Conservation (phyloP, 30 jellyfish, hydroid and myxozoan genomes). For the Aurelia sp. region DNA sequence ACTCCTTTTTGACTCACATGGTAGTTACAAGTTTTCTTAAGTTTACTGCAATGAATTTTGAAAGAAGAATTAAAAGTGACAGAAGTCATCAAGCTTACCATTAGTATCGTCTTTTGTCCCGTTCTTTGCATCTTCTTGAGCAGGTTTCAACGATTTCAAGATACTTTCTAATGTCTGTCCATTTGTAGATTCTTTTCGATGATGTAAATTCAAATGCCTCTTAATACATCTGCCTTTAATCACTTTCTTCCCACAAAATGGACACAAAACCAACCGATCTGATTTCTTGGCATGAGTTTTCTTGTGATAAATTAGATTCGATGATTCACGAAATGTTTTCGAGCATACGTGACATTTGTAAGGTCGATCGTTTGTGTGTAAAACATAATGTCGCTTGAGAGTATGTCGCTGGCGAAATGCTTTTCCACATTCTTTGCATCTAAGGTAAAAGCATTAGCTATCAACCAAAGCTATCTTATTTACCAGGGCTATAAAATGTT, state of each 20-base stretch:
- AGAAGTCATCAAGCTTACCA: too few species aligned
- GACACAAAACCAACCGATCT: slow-evolving; percentile 78
- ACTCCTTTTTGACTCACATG: too few species aligned
- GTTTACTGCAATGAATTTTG: too few species aligned
- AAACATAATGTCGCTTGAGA: slow-evolving; percentile 64
- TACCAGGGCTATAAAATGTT: too few species aligned
- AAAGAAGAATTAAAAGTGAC: too few species aligned
- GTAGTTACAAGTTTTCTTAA: too few species aligned
- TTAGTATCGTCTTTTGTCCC: not conserved
- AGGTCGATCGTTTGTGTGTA: slow-evolving; percentile 82
- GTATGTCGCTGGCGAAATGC: slow-evolving; percentile 82
- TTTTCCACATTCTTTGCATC: slow-evolving; percentile 85
- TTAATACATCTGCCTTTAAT: slow-evolving; percentile 80
- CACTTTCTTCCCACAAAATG: slow-evolving; percentile 77
- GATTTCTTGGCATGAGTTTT: slow-evolving; percentile 71
- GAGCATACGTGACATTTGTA: slow-evolving; percentile 70
- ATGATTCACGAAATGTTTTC: slow-evolving; percentile 70
- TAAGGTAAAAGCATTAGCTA: not conserved
- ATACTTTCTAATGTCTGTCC: slow-evolving; percentile 42
- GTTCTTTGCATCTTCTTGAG: slow-evolving; percentile 4
- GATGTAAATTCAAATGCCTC: slow-evolving; percentile 74
- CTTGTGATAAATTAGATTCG: slow-evolving; percentile 78
- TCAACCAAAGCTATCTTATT: too few species aligned
- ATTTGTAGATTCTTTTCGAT: slow-evolving; percentile 44
- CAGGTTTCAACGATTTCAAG: slow-evolving; percentile 49